phyloP scores from a whole-genome alignment of 2,888 invertebrate species.

The Nasonovia ribisnigri region DNA sequence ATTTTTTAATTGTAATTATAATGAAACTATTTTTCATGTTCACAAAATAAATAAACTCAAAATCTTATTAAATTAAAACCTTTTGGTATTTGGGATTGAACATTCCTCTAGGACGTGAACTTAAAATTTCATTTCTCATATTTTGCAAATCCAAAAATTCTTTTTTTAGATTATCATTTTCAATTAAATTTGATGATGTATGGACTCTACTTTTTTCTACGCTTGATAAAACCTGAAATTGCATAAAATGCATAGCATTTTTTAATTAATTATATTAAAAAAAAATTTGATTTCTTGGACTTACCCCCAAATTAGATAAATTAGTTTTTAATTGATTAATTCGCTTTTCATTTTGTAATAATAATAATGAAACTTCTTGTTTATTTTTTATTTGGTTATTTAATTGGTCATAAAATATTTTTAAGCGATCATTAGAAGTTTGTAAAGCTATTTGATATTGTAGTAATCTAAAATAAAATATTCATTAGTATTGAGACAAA shows the following conservation, averaged over 20 bases:
- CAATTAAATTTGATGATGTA: conserved; percentile 35
- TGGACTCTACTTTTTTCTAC: conserved; percentile 51
- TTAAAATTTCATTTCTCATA: conserved; percentile 56
- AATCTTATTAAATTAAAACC: background rate
- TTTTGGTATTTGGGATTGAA: conserved; percentile 59
- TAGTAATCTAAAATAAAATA: conserved; percentile 32
- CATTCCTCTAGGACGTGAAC: conserved; percentile 51
- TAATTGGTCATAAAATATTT: conserved; percentile 37
- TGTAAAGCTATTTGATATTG: conserved; percentile 33
- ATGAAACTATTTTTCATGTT: background rate
- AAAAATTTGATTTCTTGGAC: background rate
- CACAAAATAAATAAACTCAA: background rate
- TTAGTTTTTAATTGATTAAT: conserved; percentile 37
- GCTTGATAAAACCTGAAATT: conserved; percentile 52
- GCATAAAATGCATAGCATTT: background rate
- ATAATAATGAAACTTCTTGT: background rate
- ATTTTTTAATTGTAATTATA: background rate
- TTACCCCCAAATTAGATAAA: conserved; percentile 50
- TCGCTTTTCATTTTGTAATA: conserved; percentile 14
- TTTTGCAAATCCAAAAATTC: conserved; percentile 48
- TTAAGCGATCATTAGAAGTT: conserved; percentile 40
- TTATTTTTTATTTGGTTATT: background rate
- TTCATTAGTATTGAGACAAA: background rate
- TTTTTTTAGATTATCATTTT: conserved; percentile 46
- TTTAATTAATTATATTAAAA: background rate